These are phyloP conservation scores for Noctilio leporinus DNA, from an alignment of 2,113 vertebrate genomes.

Conservation along the genomic window DNA sequence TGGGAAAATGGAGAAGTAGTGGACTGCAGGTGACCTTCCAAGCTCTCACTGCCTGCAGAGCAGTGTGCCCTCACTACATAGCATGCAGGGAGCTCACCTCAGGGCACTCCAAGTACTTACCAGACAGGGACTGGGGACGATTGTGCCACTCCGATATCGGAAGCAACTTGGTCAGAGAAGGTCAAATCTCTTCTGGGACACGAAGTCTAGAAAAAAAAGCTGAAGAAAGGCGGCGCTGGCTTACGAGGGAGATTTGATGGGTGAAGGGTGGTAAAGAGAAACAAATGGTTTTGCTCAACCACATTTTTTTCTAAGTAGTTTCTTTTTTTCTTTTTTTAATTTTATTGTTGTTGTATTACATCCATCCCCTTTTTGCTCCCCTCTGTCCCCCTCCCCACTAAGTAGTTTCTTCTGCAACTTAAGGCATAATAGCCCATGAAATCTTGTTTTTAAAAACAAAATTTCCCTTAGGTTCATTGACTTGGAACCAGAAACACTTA, in stretches of 20 bases:
- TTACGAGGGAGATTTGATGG: neutral
- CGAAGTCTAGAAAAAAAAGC: fast-evolving
- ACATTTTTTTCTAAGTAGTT: neutral
- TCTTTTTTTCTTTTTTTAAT: no score
- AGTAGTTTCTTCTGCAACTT: neutral
- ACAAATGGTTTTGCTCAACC: no score
- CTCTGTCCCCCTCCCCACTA: no score
- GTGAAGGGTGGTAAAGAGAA: neutral
- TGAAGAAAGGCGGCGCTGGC: neutral
- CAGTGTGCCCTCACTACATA: fast-evolving
- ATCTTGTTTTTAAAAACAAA: neutral
- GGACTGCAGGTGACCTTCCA: fast-evolving
- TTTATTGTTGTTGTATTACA: no score
- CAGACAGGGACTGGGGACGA: neutral
- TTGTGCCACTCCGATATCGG: fast-evolving
- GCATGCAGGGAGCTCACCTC: fast-evolving
- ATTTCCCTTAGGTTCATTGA: neutral
- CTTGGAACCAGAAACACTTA: neutral
- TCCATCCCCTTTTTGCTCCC: no score
- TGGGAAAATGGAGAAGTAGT: neutral
- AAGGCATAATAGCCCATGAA: neutral
- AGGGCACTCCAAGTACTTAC: fast-evolving
- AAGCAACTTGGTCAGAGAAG: neutral
- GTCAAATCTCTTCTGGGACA: fast-evolving
- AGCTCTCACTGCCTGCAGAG: neutral